These are phyloP conservation scores for Diogma glabrata DNA, from an alignment of 2,888 invertebrate genomes.

Conservation along the genomic window DNA sequence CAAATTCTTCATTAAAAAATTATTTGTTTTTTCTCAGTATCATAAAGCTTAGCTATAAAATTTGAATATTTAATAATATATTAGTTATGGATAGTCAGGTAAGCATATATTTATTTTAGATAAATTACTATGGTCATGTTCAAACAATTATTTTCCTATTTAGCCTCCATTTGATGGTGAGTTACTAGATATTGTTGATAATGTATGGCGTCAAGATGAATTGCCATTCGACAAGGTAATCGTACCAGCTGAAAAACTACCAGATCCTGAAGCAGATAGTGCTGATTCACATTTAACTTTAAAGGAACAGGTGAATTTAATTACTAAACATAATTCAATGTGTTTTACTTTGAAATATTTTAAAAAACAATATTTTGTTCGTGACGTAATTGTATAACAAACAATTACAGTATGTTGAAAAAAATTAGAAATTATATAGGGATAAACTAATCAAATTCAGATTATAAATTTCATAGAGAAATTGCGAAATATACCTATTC, in stretches of 20 bases:
- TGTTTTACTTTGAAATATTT: no score
- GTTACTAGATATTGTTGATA: slow-evolving; percentile 46
- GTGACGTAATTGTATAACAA: no score
- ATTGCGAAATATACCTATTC: no score
- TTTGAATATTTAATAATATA: no score
- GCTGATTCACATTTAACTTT: slow-evolving; percentile 83
- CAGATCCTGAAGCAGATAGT: slow-evolving; percentile 87
- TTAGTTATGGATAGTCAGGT: slow-evolving; percentile 12
- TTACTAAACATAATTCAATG: background rate
- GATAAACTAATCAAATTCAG: no score
- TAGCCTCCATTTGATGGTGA: slow-evolving; percentile 34
- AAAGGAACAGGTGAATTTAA: slow-evolving; percentile 64
- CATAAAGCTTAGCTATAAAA: no score
- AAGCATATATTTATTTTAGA: background rate
- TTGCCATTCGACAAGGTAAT: slow-evolving; percentile 73
- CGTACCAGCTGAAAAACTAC: slow-evolving; percentile 77
- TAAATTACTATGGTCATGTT: background rate
- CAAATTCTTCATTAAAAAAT: no score
- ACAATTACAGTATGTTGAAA: no score
- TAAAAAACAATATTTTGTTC: no score
- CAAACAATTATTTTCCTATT: background rate
- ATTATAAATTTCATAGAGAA: no score
- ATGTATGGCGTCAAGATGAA: slow-evolving; percentile 76
- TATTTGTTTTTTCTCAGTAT: no score
- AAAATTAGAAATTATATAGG: no score